Evolutionary conservation across 2,113 vertebrate genomes (phyloP).

Genomic region (Tichodroma muraria): DNA sequence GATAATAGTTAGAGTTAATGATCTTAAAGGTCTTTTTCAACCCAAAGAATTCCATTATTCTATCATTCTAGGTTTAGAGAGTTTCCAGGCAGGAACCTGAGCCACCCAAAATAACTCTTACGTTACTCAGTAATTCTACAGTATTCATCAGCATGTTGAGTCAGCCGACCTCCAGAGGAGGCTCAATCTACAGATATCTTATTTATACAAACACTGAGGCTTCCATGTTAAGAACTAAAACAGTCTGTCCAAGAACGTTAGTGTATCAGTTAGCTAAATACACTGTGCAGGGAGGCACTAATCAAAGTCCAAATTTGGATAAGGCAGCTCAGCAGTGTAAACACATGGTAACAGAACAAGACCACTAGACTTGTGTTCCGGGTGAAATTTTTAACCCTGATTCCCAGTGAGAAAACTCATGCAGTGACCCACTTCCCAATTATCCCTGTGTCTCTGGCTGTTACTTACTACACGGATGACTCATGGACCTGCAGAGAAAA

Average conservation of each 20-base stretch:
- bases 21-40: not conserved
- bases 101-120: not conserved
- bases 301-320: not conserved
- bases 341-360: not conserved
- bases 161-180: not conserved
- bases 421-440: not conserved
- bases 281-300: not conserved
- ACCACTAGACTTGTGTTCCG: not conserved
- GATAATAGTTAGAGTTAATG: not conserved
- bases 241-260: not conserved
- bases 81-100: accelerated
- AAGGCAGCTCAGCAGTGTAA: not conserved
- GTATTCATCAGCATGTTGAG: not conserved
- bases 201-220: not conserved
- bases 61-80: not conserved
- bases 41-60: not conserved
- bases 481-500: conserved; percentile 18
- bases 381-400: not conserved
- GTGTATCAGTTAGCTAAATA: not conserved
- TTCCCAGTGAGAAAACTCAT: not conserved
- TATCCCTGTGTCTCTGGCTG: not conserved
- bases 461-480: not conserved
- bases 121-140: not conserved
- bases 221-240: not conserved
- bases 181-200: not conserved